Evolutionary conservation across 2,797 vertebrate genomes (phyloP).

Genomic region (Lateolabrax maculatus): DNA sequence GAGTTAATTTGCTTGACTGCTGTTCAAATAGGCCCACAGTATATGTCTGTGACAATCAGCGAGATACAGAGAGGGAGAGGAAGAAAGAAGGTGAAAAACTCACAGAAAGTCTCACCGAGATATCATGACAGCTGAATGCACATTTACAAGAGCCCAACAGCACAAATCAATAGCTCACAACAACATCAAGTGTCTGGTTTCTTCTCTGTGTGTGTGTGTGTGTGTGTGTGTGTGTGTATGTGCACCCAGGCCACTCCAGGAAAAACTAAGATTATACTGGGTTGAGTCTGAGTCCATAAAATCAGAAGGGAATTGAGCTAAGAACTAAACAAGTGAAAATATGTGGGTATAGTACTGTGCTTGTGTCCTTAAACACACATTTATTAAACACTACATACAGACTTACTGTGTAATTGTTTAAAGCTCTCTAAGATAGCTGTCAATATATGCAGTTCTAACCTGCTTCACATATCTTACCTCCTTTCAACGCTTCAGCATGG

Average conservation of each 20-base stretch:
- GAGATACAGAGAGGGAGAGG: not conserved
- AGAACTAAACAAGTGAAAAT: not conserved
- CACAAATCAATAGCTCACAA: constrained; percentile 24
- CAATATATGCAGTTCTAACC: not conserved
- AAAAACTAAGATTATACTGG: not conserved
- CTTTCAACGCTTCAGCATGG: not conserved
- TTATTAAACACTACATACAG: not conserved
- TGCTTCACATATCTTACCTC: not conserved
- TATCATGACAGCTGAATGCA: constrained; percentile 4
- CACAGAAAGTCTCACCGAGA: constrained; percentile 2
- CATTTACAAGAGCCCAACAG: not conserved
- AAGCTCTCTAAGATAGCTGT: too few relatives aligned
- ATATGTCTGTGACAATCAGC: constrained; percentile 1
- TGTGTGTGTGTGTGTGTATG: not conserved
- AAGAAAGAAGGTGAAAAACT: not conserved
- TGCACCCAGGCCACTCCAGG: not conserved
- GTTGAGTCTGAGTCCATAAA: not conserved
- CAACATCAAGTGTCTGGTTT: not conserved
- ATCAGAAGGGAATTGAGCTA: not conserved
- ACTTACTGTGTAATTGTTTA: not conserved
- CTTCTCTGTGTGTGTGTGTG: not conserved
- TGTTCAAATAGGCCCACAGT: too few relatives aligned
- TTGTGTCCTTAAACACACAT: not conserved
- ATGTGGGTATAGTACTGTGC: not conserved
- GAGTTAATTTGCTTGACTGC: constrained; percentile 32